Evolutionary conservation across 1,140 invertebrate genomes (phyloP).

Genomic region (Prorops nasuta): DNA sequence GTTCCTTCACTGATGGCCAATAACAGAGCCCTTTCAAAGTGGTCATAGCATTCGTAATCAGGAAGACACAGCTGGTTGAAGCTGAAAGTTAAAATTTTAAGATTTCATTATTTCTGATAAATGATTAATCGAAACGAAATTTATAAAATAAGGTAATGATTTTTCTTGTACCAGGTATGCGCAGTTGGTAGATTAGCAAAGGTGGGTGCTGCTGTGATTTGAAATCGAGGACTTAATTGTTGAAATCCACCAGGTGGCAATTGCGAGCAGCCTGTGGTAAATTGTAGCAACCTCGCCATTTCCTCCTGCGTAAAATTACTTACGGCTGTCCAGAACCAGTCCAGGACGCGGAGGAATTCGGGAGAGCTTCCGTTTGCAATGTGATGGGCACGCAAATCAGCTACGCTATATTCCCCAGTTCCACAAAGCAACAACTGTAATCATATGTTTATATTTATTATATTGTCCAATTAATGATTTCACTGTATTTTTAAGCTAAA

Average conservation of each 20-base stretch:
- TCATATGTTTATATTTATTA: neutral
- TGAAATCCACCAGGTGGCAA: constrained; percentile 87
- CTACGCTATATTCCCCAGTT: constrained; percentile 87
- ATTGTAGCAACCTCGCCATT: constrained; percentile 89
- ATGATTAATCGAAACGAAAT: too few species aligned
- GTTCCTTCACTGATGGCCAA: constrained; percentile 93
- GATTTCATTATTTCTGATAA: neutral
- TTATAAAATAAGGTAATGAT: too few species aligned
- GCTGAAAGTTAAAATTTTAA: constrained; percentile 59
- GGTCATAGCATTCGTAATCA: constrained; percentile 91
- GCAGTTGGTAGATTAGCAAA: constrained; percentile 89
- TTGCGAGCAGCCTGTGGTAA: constrained; percentile 91
- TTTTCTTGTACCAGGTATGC: constrained; percentile 92
- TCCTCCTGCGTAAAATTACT: constrained; percentile 90
- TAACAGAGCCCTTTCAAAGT: constrained; percentile 86
- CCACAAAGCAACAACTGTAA: constrained; percentile 85
- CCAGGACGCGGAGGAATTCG: constrained; percentile 80
- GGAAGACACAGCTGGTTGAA: constrained; percentile 96
- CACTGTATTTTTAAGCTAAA: too few species aligned
- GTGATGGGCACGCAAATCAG: constrained; percentile 86
- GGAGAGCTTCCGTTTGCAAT: constrained; percentile 79
- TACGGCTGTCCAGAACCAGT: constrained; percentile 94
- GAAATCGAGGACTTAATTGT: constrained; percentile 86
- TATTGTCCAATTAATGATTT: neutral
- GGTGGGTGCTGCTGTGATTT: constrained; percentile 84